Conservation (phyloP, 2,797 vertebrate species). For the Myoxocephalus aenaeus region DNA sequence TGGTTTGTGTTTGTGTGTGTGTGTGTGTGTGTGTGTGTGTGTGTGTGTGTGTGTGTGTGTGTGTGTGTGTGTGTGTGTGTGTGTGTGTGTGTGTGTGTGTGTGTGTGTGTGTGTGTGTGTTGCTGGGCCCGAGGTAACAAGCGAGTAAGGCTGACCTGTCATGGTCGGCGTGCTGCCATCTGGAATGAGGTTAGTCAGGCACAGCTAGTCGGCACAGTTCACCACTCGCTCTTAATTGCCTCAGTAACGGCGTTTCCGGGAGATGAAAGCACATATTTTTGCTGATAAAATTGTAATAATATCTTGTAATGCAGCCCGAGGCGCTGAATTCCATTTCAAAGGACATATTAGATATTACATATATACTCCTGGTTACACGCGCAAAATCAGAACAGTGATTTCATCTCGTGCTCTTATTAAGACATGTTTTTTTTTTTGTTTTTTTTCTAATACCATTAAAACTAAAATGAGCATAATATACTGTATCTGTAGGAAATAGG, state of each 20-base stretch:
- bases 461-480: not conserved
- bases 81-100: slow-evolving; percentile 13
- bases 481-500: not conserved
- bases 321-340: slow-evolving; percentile 22
- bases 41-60: slow-evolving; percentile 5
- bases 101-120: slow-evolving; percentile 5
- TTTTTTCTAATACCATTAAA: not conserved
- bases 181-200: slow-evolving; percentile 56
- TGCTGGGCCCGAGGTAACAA: slow-evolving; percentile 45
- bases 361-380: not conserved
- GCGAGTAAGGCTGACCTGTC: slow-evolving; percentile 47
- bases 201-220: slow-evolving; percentile 30
- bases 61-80: slow-evolving; percentile 2
- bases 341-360: not conserved
- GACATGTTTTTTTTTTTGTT: not conserved
- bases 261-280: slow-evolving; percentile 24
- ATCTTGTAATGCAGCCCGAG: slow-evolving; percentile 18
- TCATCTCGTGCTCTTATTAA: not conserved
- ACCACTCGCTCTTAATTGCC: slow-evolving; percentile 26
- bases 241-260: not conserved
- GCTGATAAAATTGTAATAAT: slow-evolving; percentile 27
- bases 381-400: not conserved
- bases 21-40: slow-evolving; percentile 3
- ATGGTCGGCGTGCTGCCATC: slow-evolving; percentile 43
- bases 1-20: not conserved